These are phyloP conservation scores for Gambelia wislizenii DNA, from an alignment of 2,797 vertebrate species.

Conservation along the genomic window DNA sequence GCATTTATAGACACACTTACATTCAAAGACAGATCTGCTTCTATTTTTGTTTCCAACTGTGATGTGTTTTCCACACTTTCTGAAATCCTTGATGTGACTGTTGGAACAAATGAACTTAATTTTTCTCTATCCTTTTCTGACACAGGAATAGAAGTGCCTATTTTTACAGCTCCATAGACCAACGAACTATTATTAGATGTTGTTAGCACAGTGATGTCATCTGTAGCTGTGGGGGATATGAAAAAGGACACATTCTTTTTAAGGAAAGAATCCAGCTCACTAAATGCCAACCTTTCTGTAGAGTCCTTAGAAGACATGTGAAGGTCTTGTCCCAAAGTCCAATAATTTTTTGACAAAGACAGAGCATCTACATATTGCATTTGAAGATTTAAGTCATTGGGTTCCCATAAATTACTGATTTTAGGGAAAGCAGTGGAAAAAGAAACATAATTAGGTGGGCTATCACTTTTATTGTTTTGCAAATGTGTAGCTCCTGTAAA, in stretches of 20 bases:
- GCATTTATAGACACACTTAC: conserved; percentile 21
- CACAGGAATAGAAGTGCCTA: conserved; percentile 21
- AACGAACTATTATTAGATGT: conserved; percentile 24
- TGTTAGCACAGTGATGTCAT: conserved; percentile 37
- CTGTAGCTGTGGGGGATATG: conserved; percentile 24
- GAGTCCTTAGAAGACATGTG: conserved; percentile 27
- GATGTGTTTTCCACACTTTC: conserved; percentile 23
- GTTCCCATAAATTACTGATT: conserved; percentile 16
- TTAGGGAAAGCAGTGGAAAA: conserved; percentile 37
- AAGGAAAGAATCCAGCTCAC: conserved; percentile 54
- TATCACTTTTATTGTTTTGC: conserved; percentile 32
- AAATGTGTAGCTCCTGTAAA: conserved; percentile 29
- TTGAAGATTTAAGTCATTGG: conserved; percentile 43
- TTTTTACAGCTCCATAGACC: conserved; percentile 30
- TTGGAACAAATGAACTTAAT: conserved; percentile 52
- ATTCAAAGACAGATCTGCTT: conserved; percentile 28
- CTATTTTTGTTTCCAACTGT: conserved; percentile 38
- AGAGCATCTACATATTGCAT: conserved; percentile 51
- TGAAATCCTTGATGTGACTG: conserved; percentile 43
- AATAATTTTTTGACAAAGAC: conserved; percentile 55
- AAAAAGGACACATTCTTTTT: conserved; percentile 51
- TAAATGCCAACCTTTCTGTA: conserved; percentile 44
- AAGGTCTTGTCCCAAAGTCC: conserved; percentile 51
- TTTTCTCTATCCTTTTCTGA: conserved; percentile 52
- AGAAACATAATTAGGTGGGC: conserved; percentile 33